phyloP scores from a whole-genome alignment of 2,797 vertebrate genomes.

The Psittacula derbiana region DNA sequence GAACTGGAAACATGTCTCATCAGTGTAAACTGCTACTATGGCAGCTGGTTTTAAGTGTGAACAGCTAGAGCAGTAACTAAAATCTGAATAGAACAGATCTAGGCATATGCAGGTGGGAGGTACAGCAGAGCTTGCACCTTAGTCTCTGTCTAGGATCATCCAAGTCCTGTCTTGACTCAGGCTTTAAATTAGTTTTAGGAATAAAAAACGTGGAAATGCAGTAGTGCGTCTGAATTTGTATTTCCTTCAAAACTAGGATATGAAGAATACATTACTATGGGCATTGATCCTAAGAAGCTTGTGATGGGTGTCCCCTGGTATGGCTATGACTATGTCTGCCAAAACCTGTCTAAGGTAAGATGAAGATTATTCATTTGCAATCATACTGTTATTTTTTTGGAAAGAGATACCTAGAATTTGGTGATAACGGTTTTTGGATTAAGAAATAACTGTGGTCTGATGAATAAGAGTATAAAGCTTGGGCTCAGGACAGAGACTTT shows the following conservation, averaged over 20 bases:
- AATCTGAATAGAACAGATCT: neutral
- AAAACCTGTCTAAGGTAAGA: constrained; percentile 83
- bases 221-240: constrained; percentile 2
- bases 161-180: neutral
- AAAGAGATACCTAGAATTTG: neutral
- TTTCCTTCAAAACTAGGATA: constrained; percentile 80
- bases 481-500: neutral
- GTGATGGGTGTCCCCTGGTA: constrained; percentile 98
- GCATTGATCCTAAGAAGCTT: constrained; percentile 86
- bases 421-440: neutral
- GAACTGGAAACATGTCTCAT: neutral
- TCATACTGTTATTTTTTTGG: neutral
- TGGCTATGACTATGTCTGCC: constrained; percentile 92
- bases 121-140: neutral
- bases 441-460: neutral
- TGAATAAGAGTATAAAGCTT: neutral
- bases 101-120: neutral
- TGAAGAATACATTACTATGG: constrained; percentile 83
- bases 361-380: constrained; percentile 5
- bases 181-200: neutral
- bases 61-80: neutral
- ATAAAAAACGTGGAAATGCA: neutral
- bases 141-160: neutral
- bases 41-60: neutral
- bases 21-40: neutral